phyloP scores from a whole-genome alignment of 2,888 invertebrate species.

The Platynereis dumerilii region DNA sequence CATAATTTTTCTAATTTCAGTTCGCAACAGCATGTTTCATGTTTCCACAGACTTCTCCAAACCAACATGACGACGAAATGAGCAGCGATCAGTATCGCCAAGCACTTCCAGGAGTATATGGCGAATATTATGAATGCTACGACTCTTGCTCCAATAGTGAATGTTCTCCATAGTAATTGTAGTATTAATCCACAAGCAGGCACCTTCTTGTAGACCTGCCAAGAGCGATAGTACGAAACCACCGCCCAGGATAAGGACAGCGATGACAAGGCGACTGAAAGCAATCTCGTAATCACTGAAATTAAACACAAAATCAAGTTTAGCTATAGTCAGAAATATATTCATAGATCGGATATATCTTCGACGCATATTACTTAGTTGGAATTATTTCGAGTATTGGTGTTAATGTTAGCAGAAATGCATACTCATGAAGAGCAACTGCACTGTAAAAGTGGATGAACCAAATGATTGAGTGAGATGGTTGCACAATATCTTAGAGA shows the following conservation, averaged over 20 bases:
- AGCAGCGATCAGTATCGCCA: slow-evolving; percentile 55
- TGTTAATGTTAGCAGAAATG: too few relatives aligned
- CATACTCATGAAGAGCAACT: too few relatives aligned
- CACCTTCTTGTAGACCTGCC: slow-evolving; percentile 75
- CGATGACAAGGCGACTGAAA: slow-evolving; percentile 79
- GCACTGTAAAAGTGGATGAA: too few relatives aligned
- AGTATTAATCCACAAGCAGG: slow-evolving; percentile 74
- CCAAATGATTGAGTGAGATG: too few relatives aligned
- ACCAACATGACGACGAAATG: slow-evolving; percentile 80
- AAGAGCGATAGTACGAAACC: slow-evolving; percentile 83
- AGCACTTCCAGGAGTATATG: slow-evolving; percentile 74
- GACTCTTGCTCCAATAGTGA: slow-evolving; percentile 80
- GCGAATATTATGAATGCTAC: slow-evolving; percentile 81
- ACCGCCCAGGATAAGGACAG: slow-evolving; percentile 89
- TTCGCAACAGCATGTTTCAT: slow-evolving; percentile 72
- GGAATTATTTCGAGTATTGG: too few relatives aligned
- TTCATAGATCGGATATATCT: too few relatives aligned
- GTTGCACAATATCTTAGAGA: too few relatives aligned
- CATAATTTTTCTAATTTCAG: slow-evolving; percentile 70
- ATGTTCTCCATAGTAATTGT: slow-evolving; percentile 85
- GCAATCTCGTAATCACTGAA: slow-evolving; percentile 40
- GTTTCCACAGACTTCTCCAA: slow-evolving; percentile 74
- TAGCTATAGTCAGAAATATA: too few relatives aligned
- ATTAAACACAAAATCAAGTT: too few relatives aligned
- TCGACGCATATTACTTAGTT: too few relatives aligned